Evolutionary conservation across 1,140 invertebrate species (phyloP), one percentile per base, ranked within the genome.

Genomic region (Heliothis virescens): DNA sequence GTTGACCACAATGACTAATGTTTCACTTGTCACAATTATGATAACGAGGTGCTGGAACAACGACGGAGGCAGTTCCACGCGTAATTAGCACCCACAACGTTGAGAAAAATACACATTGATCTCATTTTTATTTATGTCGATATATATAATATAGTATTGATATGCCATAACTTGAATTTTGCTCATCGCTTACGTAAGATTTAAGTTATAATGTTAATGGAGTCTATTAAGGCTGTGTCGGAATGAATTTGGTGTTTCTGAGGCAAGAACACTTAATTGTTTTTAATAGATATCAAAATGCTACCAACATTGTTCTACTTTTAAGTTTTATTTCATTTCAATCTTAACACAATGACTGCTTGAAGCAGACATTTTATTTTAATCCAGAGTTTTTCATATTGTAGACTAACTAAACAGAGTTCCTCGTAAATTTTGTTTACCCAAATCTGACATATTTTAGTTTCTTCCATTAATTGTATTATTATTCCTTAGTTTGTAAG

Each of bases 101-200:
- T 77, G 79, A 79, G 71, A 65, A 86, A 88, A 79, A 87, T 87
- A 79, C 88, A 90, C 90, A 89, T 90, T 93, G 92, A 93, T 93
- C 92, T 93, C 92, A 93, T 92, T 86, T 89, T 91, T 91, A 89
- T 91, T 91, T 90, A 92, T 91, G 84, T 88, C 84, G 87, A 84
- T 67, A 78, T 78, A 86, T 85, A 84, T 41, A 41, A 41, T 87
- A 87, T 89, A 85, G 84, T 87, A 86, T 92, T 87, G 83, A 89
- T 88, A 91, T 88, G 88, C 87, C 90, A 91, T 89, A 90, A 86
- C 86, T 88, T 84, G 79, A 86, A 87, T 90, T 71, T 89, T 90
- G 89, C 89, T 91, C 90, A 91, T 87, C 79, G 84, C 84, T 88
- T 75, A 81, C 81, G 72, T 92, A 89, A 86, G 81, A 81, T 84